Base-by-base conservation (phyloP, 1,140 invertebrate species). In the Danaus plexippus region DNA sequence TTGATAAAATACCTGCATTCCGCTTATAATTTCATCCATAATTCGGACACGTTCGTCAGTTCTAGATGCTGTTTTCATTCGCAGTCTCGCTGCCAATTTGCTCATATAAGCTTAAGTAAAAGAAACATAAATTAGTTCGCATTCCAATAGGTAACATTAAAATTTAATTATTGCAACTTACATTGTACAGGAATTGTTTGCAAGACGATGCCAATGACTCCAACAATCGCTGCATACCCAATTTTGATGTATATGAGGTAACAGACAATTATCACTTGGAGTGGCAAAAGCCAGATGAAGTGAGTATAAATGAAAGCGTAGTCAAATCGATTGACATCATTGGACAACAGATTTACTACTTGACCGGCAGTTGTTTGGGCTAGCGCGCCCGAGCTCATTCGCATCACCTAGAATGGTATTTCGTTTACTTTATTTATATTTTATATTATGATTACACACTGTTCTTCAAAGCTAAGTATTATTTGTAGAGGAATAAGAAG, bases 321-420 rank as follows among this genome's bases (percentile, higher is more conserved):
- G 74, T 93, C 92, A 61, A 93, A 90, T 1, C 92, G 88, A 70
- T 89, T 90, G 3, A 93, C 90, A 75, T 96, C 95, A 70, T 96
- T 96, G 1, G 95, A 95, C 52, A 96, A 86, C 5, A 96, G 83
- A 83, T 97, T 96, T 4, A 96, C 92, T 47, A 96, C 90, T 83
- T 96, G 94, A 0, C 95, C 95, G 0, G 92, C 91, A 1, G 94
- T 93, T 1, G 94, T 94, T 75, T 92, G 87, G 0, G 91, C 91
- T 11, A 95, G 75, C 0, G 94, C 91, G 7, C 88, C 90, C 54
- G 90, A 90, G 59, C 89, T 93, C 56, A 95, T 83, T 4, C 90
- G 89, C 66, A 94, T 83, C 44, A 87, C 81, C 87, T 88, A 69
- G 1, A 47, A 49, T 18, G 10, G 11, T 12, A 12, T 44, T 52